Evolutionary conservation across 1,140 invertebrate genomes (phyloP).

Genomic region (Nautilus pompilius): DNA sequence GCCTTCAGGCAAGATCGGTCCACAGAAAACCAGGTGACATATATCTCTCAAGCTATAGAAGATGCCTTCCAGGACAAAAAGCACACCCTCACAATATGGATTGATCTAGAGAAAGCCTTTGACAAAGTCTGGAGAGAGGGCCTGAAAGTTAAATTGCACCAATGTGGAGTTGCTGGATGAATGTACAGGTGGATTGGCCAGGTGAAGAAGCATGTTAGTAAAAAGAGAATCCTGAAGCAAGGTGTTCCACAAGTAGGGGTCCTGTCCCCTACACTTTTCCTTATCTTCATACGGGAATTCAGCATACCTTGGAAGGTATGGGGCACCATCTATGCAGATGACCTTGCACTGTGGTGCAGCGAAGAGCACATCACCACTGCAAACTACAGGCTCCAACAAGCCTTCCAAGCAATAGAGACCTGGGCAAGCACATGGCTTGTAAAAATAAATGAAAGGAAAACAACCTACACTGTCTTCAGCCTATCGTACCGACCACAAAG

Average conservation of each 20-base stretch:
- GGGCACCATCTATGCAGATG: no score
- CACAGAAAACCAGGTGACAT: constrained; percentile 15
- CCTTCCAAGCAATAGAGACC: not conserved
- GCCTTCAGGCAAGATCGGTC: constrained; percentile 4
- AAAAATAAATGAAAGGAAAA: constrained; percentile 3
- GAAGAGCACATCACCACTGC: constrained; percentile 3
- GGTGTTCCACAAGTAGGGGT: constrained; percentile 15
- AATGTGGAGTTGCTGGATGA: not conserved
- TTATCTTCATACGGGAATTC: constrained; percentile 24
- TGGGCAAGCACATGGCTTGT: constrained; percentile 1
- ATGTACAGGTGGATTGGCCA: constrained; percentile 7
- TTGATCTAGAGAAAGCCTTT: no score
- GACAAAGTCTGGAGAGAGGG: no score
- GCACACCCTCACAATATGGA: no score
- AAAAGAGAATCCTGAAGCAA: not conserved
- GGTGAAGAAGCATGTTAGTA: constrained; percentile 10
- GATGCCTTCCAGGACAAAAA: no score
- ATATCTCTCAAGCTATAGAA: constrained; percentile 5
- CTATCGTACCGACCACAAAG: no score
- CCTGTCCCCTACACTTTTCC: constrained; percentile 12
- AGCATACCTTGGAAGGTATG: no score
- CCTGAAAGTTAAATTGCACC: no score
- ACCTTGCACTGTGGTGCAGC: no score
- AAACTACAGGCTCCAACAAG: not conserved
- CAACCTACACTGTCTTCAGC: no score